Conservation (phyloP, 2,113 vertebrate genomes). For the Phasianus colchicus region DNA sequence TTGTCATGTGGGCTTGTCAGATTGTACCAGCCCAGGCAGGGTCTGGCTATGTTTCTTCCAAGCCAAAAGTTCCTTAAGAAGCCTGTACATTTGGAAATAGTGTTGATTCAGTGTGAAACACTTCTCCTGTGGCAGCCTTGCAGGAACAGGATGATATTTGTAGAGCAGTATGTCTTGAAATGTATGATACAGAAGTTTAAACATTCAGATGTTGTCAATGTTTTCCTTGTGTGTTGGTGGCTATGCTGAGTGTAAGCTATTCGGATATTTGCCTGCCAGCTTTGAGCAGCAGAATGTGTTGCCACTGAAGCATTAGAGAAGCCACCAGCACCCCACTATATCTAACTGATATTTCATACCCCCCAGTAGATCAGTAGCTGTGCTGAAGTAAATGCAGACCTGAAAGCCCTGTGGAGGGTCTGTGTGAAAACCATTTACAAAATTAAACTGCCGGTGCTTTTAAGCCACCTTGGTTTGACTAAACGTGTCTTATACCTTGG, state of each 20-base stretch:
- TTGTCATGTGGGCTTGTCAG: conserved; percentile 12
- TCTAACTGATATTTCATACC: neutral
- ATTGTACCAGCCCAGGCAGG: conserved; percentile 21
- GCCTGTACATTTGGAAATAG: neutral
- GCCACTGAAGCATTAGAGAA: neutral
- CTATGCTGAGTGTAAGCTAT: neutral
- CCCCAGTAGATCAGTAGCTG: neutral
- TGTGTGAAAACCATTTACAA: neutral
- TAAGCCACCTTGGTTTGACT: neutral
- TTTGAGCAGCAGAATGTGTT: neutral
- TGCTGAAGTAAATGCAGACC: neutral
- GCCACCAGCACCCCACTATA: neutral
- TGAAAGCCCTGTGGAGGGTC: neutral
- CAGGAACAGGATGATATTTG: neutral
- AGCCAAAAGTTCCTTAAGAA: neutral
- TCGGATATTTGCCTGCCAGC: neutral
- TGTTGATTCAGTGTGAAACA: neutral
- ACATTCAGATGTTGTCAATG: rapidly evolving
- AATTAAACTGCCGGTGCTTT: neutral
- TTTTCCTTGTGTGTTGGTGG: neutral
- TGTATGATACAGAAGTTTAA: neutral
- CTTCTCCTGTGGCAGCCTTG: neutral
- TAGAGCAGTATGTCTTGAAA: neutral
- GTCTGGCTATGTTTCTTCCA: neutral
- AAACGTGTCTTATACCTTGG: neutral